Evolutionary conservation across 2,113 vertebrate genomes (phyloP).

Genomic region (Pseudorasbora parva): DNA sequence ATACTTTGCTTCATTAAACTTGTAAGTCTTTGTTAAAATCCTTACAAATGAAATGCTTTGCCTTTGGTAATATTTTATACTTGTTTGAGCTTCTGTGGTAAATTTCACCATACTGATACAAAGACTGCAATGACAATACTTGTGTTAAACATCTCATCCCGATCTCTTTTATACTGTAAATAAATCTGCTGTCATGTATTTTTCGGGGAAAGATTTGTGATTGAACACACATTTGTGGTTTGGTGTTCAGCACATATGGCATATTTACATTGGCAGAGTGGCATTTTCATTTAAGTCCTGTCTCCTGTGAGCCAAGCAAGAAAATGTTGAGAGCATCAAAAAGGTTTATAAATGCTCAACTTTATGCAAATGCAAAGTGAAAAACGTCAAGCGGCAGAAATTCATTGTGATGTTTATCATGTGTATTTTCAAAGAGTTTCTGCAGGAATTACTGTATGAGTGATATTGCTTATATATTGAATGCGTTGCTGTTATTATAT

Average conservation of each 20-base stretch:
- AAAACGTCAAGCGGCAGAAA: neutral
- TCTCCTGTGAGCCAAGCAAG: neutral
- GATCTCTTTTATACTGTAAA: neutral
- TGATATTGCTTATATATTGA: neutral
- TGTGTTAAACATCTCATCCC: neutral
- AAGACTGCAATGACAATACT: neutral
- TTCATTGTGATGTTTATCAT: neutral
- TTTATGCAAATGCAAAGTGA: neutral
- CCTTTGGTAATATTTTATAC: neutral
- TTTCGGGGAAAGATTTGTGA: neutral
- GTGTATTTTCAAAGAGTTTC: neutral
- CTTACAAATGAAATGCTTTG: neutral
- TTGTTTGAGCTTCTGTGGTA: neutral
- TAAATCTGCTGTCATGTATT: neutral
- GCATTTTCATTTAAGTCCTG: neutral
- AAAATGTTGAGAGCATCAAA: neutral
- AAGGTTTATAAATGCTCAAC: neutral
- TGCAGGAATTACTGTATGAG: neutral
- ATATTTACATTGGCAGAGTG: neutral
- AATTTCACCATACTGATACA: neutral
- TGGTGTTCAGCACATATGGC: neutral
- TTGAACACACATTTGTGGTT: neutral
- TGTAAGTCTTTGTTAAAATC: neutral
- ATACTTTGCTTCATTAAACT: neutral
- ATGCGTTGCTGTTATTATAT: neutral